phyloP scores from a whole-genome alignment of 2,888 invertebrate genomes.

The Melinaea marsaeus region DNA sequence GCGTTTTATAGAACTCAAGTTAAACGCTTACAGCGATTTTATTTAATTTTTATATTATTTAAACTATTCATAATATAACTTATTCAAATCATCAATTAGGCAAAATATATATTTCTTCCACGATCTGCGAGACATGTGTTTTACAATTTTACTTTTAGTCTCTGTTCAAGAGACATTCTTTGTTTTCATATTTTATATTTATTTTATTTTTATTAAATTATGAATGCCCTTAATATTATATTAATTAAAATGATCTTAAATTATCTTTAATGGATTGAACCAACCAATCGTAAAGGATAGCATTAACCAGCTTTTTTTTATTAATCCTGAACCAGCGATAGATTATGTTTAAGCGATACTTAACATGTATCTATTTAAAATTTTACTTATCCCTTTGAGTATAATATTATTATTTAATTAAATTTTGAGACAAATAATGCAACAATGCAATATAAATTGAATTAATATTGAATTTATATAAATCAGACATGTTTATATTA shows the following conservation, averaged over 20 bases:
- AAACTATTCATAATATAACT: background rate
- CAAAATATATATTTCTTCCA: too few relatives aligned
- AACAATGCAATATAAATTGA: background rate
- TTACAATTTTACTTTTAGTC: too few relatives aligned
- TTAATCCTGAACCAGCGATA: conserved; percentile 44
- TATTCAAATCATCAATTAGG: too few relatives aligned
- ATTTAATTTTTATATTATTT: background rate
- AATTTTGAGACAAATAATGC: background rate
- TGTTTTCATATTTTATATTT: too few relatives aligned
- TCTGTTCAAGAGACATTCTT: too few relatives aligned
- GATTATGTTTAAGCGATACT: conserved; percentile 39
- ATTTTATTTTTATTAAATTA: too few relatives aligned
- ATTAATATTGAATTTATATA: conserved; percentile 4
- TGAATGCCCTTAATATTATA: too few relatives aligned
- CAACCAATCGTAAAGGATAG: conserved; percentile 9
- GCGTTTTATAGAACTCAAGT: conserved; percentile 21
- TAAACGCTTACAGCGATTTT: conserved; percentile 24
- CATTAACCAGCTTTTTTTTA: conserved; percentile 39
- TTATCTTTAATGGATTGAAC: conserved; percentile 4
- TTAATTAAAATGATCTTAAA: too few relatives aligned
- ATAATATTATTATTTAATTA: background rate
- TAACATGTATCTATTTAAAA: too few relatives aligned
- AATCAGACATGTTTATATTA: background rate
- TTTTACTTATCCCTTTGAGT: too few relatives aligned
- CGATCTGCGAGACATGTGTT: too few relatives aligned